Conservation (phyloP, 2,797 vertebrate genomes). For the Pygocentrus nattereri region DNA sequence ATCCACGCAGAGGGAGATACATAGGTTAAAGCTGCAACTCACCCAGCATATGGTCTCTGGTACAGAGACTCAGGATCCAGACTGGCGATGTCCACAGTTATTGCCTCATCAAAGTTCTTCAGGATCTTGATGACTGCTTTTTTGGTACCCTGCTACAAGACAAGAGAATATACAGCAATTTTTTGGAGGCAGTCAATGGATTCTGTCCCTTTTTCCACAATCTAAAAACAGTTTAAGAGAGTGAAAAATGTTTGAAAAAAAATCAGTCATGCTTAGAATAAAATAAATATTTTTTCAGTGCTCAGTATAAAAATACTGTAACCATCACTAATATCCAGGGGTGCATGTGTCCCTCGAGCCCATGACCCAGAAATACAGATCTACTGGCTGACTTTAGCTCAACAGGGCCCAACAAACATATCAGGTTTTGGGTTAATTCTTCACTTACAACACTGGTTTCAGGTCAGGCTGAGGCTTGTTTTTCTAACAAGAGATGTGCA, state of each 20-base stretch:
- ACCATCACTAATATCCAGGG: background rate
- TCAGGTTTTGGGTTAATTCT: too few relatives aligned
- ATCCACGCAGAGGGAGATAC: background rate
- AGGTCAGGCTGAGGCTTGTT: too few relatives aligned
- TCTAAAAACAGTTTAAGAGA: background rate
- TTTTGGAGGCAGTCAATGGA: background rate
- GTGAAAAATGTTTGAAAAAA: background rate
- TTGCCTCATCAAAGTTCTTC: slow-evolving; percentile 99
- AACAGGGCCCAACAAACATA: too few relatives aligned
- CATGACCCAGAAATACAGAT: background rate
- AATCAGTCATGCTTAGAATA: background rate
- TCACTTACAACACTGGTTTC: too few relatives aligned
- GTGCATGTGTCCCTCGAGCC: background rate
- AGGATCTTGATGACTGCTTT: slow-evolving; percentile 96
- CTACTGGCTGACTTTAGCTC: too few relatives aligned
- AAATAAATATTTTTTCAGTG: background rate
- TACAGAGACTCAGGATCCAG: slow-evolving; percentile 97
- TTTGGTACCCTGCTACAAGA: slow-evolving; percentile 78
- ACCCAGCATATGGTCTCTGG: slow-evolving; percentile 97
- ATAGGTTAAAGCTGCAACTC: slow-evolving; percentile 63
- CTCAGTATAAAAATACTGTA: background rate
- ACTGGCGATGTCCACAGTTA: slow-evolving; percentile 95
- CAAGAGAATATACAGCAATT: slow-evolving; percentile 20
- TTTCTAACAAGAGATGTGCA: too few relatives aligned
- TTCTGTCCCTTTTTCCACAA: too few relatives aligned